Conservation (phyloP, 2,113 vertebrate species). For the Lycaon pictus region DNA sequence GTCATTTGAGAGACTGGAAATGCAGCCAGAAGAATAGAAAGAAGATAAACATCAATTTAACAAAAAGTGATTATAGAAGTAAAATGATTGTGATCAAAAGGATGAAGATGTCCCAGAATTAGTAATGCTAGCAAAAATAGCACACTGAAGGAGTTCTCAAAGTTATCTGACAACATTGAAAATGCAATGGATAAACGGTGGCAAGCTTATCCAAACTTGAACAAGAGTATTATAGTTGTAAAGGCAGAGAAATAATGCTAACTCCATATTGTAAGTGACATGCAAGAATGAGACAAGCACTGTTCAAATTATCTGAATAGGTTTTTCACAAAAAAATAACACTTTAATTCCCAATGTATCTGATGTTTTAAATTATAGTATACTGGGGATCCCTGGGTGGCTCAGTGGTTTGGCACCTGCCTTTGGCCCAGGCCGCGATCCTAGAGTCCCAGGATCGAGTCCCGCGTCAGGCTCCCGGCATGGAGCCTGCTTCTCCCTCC, state of each 20-base stretch:
- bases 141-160: background rate
- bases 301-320: background rate
- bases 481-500: too few species aligned
- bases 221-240: background rate
- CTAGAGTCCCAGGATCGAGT: too few species aligned
- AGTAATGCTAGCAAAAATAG: background rate
- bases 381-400: background rate
- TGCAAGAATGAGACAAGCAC: background rate
- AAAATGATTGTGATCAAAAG: background rate
- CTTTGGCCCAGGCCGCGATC: too few species aligned
- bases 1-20: background rate
- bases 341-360: background rate
- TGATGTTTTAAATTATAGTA: background rate
- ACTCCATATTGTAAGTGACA: background rate
- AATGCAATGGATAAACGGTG: background rate
- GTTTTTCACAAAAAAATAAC: background rate
- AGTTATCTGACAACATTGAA: background rate
- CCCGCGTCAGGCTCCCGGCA: accelerated
- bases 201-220: background rate
- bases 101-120: background rate
- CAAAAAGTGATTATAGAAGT: background rate
- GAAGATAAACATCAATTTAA: background rate
- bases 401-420: too few species aligned
- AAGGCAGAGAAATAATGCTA: background rate
- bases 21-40: background rate